These are phyloP conservation scores for Zaprionus camerounensis DNA, from an alignment of 1,140 invertebrate species.

Conservation along the genomic window DNA sequence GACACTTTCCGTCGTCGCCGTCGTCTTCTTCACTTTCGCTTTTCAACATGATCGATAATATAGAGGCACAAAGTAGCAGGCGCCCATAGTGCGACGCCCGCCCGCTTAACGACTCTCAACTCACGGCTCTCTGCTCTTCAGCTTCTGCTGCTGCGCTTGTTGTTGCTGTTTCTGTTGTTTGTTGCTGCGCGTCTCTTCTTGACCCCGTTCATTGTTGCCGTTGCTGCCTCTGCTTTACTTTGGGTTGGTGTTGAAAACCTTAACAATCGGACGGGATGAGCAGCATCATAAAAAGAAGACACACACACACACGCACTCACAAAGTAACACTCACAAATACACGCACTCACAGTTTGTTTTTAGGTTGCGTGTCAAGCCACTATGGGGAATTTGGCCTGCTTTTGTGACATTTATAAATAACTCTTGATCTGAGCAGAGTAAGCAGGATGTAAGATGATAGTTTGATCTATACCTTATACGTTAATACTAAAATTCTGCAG, in stretches of 20 bases:
- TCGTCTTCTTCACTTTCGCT: slow-evolving; percentile 64
- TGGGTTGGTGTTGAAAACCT: slow-evolving; percentile 48
- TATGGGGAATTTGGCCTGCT: no score
- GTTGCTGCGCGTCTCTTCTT: slow-evolving; percentile 35
- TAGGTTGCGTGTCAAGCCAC: not conserved
- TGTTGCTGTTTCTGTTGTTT: not conserved
- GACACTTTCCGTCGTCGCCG: slow-evolving; percentile 18
- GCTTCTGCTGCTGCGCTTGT: not conserved
- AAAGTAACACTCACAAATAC: not conserved
- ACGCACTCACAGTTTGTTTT: not conserved
- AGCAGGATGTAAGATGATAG: no score
- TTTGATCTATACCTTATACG: no score
- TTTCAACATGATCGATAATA: slow-evolving; percentile 79
- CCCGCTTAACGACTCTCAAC: slow-evolving; percentile 23
- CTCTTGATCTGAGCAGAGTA: no score
- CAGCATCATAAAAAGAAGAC: slow-evolving; percentile 21
- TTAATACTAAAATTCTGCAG: no score
- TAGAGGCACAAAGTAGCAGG: slow-evolving; percentile 72
- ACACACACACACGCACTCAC: not conserved
- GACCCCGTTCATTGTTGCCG: slow-evolving; percentile 60
- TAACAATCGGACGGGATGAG: slow-evolving; percentile 43
- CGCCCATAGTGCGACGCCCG: slow-evolving; percentile 46
- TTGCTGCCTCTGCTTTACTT: slow-evolving; percentile 25
- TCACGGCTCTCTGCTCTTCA: slow-evolving; percentile 12
- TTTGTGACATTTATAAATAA: no score